Evolutionary conservation across 2,888 invertebrate species (phyloP).

Genomic region (Parapristionchus giblindavisi): DNA sequence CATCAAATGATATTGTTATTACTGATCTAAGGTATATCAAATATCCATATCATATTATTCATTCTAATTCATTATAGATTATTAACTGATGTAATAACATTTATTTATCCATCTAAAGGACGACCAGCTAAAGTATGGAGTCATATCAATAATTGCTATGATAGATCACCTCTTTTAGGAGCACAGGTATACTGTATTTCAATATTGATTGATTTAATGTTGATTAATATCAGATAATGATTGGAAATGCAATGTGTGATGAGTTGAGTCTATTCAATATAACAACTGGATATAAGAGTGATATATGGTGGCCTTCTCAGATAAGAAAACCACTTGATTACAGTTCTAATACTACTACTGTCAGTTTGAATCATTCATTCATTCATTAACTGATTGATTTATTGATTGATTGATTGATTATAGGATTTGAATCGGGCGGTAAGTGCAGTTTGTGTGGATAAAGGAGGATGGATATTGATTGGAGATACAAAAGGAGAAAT

Average conservation of each 20-base stretch:
- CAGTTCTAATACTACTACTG: not conserved
- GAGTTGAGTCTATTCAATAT: conserved; percentile 32
- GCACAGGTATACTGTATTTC: not conserved
- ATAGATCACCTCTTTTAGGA: not conserved
- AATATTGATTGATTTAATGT: not conserved
- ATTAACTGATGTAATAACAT: conserved; percentile 28
- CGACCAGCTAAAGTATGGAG: conserved; percentile 22
- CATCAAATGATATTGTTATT: not conserved
- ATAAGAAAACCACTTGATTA: conserved; percentile 16
- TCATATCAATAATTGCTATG: not conserved
- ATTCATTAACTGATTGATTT: not conserved
- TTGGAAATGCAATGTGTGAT: conserved; percentile 22
- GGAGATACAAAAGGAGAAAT: conserved; percentile 37
- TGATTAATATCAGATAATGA: conserved; percentile 20
- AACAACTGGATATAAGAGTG: conserved; percentile 5
- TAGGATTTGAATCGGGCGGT: conserved; percentile 30
- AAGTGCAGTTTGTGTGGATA: conserved; percentile 17
- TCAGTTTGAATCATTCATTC: not conserved
- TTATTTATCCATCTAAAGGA: not conserved
- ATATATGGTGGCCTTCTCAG: conserved; percentile 27
- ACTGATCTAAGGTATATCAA: not conserved
- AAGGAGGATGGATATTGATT: conserved; percentile 27
- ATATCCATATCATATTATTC: not conserved
- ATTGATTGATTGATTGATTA: not conserved
- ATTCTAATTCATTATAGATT: not conserved